Conservation (phyloP, 2,797 vertebrate genomes). For the Valencia hispanica region DNA sequence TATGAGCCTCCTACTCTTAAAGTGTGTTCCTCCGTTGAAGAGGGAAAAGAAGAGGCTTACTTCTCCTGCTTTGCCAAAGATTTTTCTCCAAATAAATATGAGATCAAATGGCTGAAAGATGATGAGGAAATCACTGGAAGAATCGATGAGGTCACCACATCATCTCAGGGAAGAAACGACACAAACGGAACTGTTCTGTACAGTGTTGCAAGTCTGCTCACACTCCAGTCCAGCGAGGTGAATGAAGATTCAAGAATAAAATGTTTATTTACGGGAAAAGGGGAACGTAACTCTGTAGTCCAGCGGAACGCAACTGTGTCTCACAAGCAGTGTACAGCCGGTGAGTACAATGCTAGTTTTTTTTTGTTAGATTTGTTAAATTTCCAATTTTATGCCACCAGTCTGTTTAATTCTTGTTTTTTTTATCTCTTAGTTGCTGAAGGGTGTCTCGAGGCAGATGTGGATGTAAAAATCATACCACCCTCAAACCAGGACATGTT, state of each 20-base stretch:
- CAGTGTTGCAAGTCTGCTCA: conserved; percentile 63
- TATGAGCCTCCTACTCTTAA: conserved; percentile 66
- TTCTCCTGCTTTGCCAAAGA: conserved; percentile 79
- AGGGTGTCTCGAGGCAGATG: rapidly evolving
- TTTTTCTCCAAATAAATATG: conserved; percentile 71
- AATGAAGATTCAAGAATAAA: rapidly evolving
- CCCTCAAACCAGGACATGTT: conserved; percentile 58
- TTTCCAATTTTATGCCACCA: neutral
- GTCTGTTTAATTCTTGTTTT: neutral
- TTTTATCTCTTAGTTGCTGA: rapidly evolving
- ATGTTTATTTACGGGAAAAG: conserved; percentile 56
- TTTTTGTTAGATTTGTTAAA: neutral
- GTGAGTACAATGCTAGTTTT: conserved; percentile 35
- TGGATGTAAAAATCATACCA: neutral
- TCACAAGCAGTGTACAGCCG: rapidly evolving
- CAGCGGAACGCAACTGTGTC: rapidly evolving
- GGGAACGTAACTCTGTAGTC: rapidly evolving
- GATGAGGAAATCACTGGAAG: neutral
- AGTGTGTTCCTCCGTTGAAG: conserved; percentile 60
- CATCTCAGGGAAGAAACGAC: neutral
- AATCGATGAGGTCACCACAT: rapidly evolving
- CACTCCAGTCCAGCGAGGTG: rapidly evolving
- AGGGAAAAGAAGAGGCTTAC: conserved; percentile 51
- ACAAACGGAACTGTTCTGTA: neutral
- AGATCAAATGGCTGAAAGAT: conserved; percentile 77